Percentiles rank a stretch among this genome's conserved stretches.
Conservation (phyloP, 2,888 invertebrate species). For the Rhimphoctona megacephalus region DNA sequence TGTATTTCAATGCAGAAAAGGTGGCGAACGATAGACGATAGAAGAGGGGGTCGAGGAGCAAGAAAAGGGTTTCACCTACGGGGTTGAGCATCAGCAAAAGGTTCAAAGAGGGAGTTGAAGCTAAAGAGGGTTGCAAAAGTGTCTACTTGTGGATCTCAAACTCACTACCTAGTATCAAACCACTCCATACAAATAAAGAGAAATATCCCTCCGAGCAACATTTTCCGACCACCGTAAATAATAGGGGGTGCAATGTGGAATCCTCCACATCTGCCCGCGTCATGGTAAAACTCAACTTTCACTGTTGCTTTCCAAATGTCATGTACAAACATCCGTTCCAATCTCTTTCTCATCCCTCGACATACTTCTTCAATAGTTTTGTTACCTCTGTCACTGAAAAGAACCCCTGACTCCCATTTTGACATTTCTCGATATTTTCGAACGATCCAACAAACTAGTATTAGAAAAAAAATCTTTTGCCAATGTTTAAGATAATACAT, state of each 20-base stretch:
- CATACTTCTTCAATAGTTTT: neutral
- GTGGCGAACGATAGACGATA: too few relatives aligned
- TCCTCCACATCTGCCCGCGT: conserved; percentile 10
- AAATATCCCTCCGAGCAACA: conserved; percentile 45
- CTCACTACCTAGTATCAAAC: neutral
- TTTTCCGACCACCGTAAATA: conserved; percentile 27
- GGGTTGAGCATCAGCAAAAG: neutral
- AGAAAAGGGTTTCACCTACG: neutral
- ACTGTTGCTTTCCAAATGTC: conserved; percentile 52
- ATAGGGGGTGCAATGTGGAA: conserved; percentile 8
- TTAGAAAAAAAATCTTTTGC: neutral
- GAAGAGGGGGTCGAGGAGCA: conserved; percentile 3
- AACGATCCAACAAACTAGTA: neutral
- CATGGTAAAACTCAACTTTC: conserved; percentile 49
- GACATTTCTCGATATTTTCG: neutral
- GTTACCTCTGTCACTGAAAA: neutral
- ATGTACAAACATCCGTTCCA: conserved; percentile 31
- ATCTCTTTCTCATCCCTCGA: neutral
- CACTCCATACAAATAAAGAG: conserved; percentile 19
- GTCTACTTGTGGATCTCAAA: conserved; percentile 19
- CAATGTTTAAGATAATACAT: neutral
- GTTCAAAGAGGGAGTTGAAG: neutral
- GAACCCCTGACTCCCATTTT: neutral
- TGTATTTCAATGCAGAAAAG: conserved; percentile 73
- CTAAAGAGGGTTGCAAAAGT: conserved; percentile 10